These are phyloP conservation scores for Centropristis striata DNA, from an alignment of 2,113 vertebrate species.

Conservation along the genomic window DNA sequence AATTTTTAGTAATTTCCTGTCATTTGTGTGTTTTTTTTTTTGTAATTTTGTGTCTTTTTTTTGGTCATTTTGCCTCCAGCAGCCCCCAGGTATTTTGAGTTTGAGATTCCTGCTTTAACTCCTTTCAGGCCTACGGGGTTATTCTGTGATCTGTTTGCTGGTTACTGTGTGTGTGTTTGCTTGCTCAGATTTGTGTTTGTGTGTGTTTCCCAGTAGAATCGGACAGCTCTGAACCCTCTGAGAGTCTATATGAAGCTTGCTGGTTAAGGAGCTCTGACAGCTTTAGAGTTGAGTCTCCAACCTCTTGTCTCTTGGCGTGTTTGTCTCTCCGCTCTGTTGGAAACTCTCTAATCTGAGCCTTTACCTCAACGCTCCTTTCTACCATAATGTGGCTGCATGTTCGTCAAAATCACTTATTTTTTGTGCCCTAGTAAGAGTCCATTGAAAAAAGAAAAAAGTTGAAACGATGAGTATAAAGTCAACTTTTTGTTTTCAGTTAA, in stretches of 20 bases:
- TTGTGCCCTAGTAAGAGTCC: slow-evolving; percentile 20
- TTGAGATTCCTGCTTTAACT: no score
- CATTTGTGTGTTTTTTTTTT: no score
- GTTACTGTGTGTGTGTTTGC: slow-evolving; percentile 16
- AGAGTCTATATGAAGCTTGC: slow-evolving; percentile 23
- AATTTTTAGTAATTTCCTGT: no score
- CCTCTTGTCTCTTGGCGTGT: slow-evolving; percentile 55
- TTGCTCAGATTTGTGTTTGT: not conserved
- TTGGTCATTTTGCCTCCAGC: no score
- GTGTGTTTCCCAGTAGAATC: slow-evolving; percentile 32
- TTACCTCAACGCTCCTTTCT: slow-evolving; percentile 48
- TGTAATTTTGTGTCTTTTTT: no score
- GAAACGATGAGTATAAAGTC: no score
- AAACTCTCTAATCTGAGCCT: slow-evolving; percentile 54
- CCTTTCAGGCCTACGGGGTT: slow-evolving; percentile 20
- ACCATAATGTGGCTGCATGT: slow-evolving; percentile 49
- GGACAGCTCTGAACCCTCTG: slow-evolving; percentile 37
- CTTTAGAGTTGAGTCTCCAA: slow-evolving; percentile 32
- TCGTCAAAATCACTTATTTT: slow-evolving; percentile 57
- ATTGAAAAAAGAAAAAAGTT: no score
- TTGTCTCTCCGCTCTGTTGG: slow-evolving; percentile 67
- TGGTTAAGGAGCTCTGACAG: slow-evolving; percentile 45
- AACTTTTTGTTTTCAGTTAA: no score
- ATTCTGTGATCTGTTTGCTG: slow-evolving; percentile 4
- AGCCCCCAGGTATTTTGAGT: no score